Evolutionary conservation across 2,888 invertebrate species (phyloP), one percentile per base, ranked within the genome.

Genomic region (Eristalis intricaria): DNA sequence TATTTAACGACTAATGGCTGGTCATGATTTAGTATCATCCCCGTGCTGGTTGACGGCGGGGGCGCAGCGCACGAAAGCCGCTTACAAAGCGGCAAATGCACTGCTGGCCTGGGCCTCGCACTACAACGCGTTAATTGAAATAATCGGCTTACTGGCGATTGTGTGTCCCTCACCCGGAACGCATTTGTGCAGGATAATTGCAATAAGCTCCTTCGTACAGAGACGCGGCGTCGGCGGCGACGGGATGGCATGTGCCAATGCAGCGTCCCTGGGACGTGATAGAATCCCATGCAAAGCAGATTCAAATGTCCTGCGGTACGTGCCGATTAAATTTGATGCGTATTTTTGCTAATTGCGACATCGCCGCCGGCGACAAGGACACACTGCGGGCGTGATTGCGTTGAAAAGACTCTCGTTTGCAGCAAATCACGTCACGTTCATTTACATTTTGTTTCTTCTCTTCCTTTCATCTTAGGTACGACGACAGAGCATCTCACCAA

Each of bases 261-360:
- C 89, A 90, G 77, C 90, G 91, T 40, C 86, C 89, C 65, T 81
- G 68, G 88, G 89, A 77, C 82, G 87, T 87, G 87, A 66, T 79
- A 40, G 63, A 60, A 80, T 32, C 73, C 79, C 43, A 87, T 80
- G 87, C 84, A 83, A 87, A 87, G 64, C 75, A 87, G 87, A 87
- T 87, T 80, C 87, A 73, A 83, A 84, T 76, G 29, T 73, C 29
- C 38, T 87, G 76, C 64, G 58, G 71, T 76, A 87, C 87, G 87
- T 87, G 87, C 75, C 83, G 23, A 50, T 68, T 69, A 56, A 40
- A 82, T 75, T 65, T 43, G 61, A 75, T 78, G 29, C 66, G 75
- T 82, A 82, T 75, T 86, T 82, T 82, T 68, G 66, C 66, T 75
- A 75, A 79, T 87, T 60, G 88, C 89, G 69, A 70, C 89, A 43